These are phyloP conservation scores for Zoanthus sansibaricus DNA, from an alignment of 92 coral and sea anemone species.

Conservation along the genomic window DNA sequence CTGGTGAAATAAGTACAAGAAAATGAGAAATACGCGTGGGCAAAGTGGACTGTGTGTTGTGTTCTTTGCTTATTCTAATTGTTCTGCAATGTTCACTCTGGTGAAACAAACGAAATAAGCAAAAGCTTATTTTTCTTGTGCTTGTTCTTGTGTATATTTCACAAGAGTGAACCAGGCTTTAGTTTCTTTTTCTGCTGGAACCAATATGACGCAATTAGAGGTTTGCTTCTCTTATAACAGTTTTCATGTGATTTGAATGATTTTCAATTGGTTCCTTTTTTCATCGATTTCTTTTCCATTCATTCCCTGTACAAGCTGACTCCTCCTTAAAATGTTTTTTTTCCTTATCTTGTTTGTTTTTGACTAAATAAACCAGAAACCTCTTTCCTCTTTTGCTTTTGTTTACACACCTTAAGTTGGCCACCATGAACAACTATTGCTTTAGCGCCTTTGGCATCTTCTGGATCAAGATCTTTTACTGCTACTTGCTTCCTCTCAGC, in stretches of 20 bases:
- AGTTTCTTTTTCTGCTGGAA: not conserved
- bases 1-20: no score
- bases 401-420: constrained; percentile 82
- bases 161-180: no score
- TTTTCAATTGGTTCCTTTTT: no score
- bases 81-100: no score
- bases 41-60: no score
- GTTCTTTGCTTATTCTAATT: no score
- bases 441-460: constrained; percentile 67
- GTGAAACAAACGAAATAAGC: no score
- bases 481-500: constrained; percentile 83
- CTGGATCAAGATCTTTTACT: constrained; percentile 75
- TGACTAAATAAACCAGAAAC: not conserved
- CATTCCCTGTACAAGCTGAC: not conserved
- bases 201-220: not conserved
- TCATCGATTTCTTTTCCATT: not conserved
- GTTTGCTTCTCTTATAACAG: not conserved
- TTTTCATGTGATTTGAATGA: no score
- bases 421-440: constrained; percentile 94
- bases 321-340: not conserved
- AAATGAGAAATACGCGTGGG: no score
- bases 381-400: not conserved
- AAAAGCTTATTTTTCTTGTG: no score
- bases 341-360: not conserved
- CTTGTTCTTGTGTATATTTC: no score